Conservation (phyloP, 2,888 invertebrate species). For the Siphlonurus alternatus region DNA sequence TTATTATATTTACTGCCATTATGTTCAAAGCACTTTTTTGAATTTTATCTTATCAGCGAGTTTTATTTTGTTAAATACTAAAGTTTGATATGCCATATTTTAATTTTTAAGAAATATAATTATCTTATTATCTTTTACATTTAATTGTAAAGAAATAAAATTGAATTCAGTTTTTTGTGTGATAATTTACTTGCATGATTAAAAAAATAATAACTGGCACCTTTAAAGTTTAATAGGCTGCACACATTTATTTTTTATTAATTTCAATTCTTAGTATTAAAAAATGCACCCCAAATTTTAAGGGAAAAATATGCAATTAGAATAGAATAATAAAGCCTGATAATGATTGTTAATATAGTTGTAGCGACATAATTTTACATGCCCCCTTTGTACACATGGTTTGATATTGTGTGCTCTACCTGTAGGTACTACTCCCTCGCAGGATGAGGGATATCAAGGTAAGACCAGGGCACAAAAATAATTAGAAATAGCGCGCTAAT, state of each 20-base stretch:
- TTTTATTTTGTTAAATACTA: no score
- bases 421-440: conserved; percentile 1
- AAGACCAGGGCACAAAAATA: not conserved
- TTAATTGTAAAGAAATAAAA: no score
- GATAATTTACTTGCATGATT: no score
- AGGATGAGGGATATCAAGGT: conserved; percentile 4
- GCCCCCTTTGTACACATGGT: not conserved
- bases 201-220: not conserved
- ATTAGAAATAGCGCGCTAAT: not conserved
- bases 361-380: no score
- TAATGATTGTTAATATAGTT: no score
- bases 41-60: no score
- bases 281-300: not conserved
- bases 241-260: not conserved
- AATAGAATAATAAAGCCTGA: not conserved
- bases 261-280: not conserved
- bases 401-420: not conserved
- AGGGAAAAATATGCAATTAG: not conserved
- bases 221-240: not conserved
- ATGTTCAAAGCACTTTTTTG: no score
- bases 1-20: no score
- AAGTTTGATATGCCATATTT: no score
- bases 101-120: no score
- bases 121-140: no score
- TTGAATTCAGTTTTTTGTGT: no score